Evolutionary conservation across 2,888 invertebrate genomes (phyloP).

Genomic region (Vesta saturnalis): DNA sequence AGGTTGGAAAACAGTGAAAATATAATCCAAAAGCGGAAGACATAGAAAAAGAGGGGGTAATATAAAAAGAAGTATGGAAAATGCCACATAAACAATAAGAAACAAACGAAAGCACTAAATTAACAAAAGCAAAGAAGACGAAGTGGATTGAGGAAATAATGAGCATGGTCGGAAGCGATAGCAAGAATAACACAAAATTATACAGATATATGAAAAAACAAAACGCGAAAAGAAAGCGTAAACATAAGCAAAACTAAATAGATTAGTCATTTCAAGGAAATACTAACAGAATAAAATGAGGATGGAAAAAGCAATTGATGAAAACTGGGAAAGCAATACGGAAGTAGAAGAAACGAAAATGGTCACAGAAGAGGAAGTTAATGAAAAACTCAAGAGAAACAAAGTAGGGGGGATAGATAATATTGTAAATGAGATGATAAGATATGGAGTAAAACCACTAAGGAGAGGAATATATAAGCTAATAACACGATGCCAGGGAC

Average conservation of each 20-base stretch:
- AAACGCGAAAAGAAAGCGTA: no score
- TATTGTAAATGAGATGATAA: no score
- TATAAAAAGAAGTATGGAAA: background rate
- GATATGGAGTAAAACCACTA: no score
- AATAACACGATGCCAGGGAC: background rate
- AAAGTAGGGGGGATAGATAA: no score
- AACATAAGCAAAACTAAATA: background rate
- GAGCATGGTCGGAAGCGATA: background rate
- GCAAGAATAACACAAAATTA: background rate
- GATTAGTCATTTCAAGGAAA: background rate
- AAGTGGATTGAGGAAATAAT: background rate
- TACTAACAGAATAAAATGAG: no score
- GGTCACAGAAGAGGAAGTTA: background rate
- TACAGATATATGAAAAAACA: background rate
- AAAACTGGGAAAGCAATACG: no score
- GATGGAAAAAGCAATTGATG: no score
- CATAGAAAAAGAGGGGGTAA: background rate
- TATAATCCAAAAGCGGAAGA: slow-evolving; percentile 6
- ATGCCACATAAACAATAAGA: background rate
- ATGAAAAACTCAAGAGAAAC: slow-evolving; percentile 3
- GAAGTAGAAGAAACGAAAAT: no score
- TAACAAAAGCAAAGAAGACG: background rate
- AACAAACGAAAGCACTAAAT: background rate
- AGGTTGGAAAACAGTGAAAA: no score
- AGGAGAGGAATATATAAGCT: slow-evolving; percentile 12